Evolutionary conservation across 2,888 invertebrate species (phyloP).

Genomic region (Malthinus seriepunctatus): DNA sequence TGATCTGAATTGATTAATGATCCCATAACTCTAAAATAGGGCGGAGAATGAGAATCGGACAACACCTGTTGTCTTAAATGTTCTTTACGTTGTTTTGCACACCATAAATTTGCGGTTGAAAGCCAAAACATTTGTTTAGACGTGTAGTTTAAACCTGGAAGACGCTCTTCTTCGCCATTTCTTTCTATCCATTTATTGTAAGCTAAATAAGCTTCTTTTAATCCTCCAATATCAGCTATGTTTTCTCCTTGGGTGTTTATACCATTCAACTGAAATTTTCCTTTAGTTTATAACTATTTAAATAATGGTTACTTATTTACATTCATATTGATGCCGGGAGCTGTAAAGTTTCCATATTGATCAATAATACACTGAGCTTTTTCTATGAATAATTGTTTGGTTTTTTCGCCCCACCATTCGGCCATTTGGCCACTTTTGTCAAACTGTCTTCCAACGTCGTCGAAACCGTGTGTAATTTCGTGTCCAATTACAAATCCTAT

Average conservation of each 20-base stretch:
- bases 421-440: constrained; percentile 19
- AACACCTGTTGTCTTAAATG: constrained; percentile 11
- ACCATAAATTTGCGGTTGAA: constrained; percentile 77
- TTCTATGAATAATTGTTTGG: constrained; percentile 2
- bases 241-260: constrained; percentile 82
- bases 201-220: constrained; percentile 76
- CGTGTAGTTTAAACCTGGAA: constrained; percentile 32
- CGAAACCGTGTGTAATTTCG: constrained; percentile 85
- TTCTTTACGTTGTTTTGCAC: constrained; percentile 37
- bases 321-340: neutral
- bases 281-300: neutral
- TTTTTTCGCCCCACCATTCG: constrained; percentile 20
- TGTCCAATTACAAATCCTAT: constrained; percentile 86
- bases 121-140: constrained; percentile 57
- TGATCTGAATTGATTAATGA: constrained; percentile 59
- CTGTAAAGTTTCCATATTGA: constrained; percentile 13
- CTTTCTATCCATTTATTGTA: constrained; percentile 54
- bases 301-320: neutral
- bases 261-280: constrained; percentile 48
- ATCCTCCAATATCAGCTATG: constrained; percentile 91
- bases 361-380: constrained; percentile 17
- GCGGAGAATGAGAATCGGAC: constrained; percentile 44
- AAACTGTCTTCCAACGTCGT: constrained; percentile 43
- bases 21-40: constrained; percentile 57
- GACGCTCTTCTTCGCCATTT: constrained; percentile 13